Conservation (phyloP, 2,113 vertebrate genomes). For the Syrmaticus mikado region DNA sequence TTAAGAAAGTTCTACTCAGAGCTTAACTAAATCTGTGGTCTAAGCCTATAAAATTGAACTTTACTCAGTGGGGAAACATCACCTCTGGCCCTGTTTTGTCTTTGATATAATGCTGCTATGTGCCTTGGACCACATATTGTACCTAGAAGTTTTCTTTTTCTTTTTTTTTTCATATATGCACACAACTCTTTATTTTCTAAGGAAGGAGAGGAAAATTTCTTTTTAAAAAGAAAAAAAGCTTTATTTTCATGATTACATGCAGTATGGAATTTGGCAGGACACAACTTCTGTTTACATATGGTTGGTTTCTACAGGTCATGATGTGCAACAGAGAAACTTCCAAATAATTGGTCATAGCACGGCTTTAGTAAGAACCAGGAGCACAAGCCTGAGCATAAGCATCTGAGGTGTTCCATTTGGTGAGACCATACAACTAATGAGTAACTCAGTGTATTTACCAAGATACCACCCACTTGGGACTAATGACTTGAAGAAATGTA, state of each 20-base stretch:
- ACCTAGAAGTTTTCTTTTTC: neutral
- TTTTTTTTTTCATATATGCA: neutral
- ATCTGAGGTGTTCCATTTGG: neutral
- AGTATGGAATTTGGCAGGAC: neutral
- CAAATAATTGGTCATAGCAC: neutral
- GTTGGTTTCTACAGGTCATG: neutral
- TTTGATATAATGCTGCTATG: neutral
- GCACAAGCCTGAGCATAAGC: neutral
- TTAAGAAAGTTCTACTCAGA: neutral
- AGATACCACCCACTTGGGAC: neutral
- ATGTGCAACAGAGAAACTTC: neutral
- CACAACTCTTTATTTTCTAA: neutral
- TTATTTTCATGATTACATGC: neutral
- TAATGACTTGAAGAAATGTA: neutral
- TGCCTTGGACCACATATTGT: neutral
- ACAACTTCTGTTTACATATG: accelerated
- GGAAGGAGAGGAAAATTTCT: neutral
- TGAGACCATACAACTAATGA: neutral
- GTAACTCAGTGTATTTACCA: neutral
- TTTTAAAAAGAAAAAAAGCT: no score
- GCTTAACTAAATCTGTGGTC: neutral
- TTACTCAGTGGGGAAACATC: neutral
- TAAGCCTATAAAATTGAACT: neutral
- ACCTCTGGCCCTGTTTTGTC: neutral
- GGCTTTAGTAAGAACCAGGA: neutral